Evolutionary conservation across 1,140 invertebrate species (phyloP), one percentile per base, ranked within the genome.

Genomic region (Chrysomallon squamiferum): DNA sequence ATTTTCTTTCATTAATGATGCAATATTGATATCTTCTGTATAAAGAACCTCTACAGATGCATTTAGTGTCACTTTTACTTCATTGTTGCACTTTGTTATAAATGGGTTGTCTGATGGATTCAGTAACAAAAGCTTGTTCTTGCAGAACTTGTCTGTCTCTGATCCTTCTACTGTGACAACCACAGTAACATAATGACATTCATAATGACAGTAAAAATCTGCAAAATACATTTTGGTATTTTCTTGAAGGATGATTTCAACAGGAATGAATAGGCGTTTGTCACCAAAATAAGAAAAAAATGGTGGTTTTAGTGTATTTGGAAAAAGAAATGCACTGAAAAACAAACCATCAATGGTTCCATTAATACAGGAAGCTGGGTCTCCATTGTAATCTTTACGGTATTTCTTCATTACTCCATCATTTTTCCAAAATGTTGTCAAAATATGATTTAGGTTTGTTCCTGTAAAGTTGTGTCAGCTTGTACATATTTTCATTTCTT

Each of bases 101-200:
- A 72, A 73, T 3, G 60, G 62, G 41, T 74, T 74, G 57, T 68
- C 47, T 45, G 58, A 57, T 2, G 60, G 38, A 54, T 74, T 60
- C 11, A 76, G 49, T 9, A 65, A 38, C 2, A 68, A 18, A 1
- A 77, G 61, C 27, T 59, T 43, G 15, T 52, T n/a, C 18, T 67
- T 73, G 62, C 77, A 86, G 73, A 79, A 74, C n/a, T 59, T 7
- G 43, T 79, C 73, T 4, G 68, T 45, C 7, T 64, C 18, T 6
- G 69, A 71, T 4, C 56, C 58, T 38, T 43, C 43, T 30, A 56
- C 30, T 15, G 74, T 71, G 9, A 77, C 18, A 2, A 77, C 77
- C 0, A 79, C 25, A 0, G 68, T 75, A 11, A 76, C 69, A 50
- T 76, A 72, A 62, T 77, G 75, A n/a, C 64, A 62, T 29, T 50